Conservation (phyloP, 1,140 invertebrate species). For the Drosophila melanogaster region Release_6_plus_ISO1_MT NT_033777.3:28894001-28894500, state of each 20-base stretch:
- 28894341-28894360: conserved; percentile 77
- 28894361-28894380: conserved; percentile 80
- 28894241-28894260: conserved; percentile 61
- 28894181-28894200: conserved; percentile 72
- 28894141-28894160: conserved; percentile 75
- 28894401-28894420: conserved; percentile 84
- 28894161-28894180: conserved; percentile 56
- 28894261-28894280: conserved; percentile 61
- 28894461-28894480: conserved; percentile 80
- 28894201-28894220: conserved; percentile 17
- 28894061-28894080: conserved; percentile 79
- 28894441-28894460: conserved; percentile 82
- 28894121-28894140: conserved; percentile 69
- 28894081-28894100: conserved; percentile 60
- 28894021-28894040: conserved; percentile 17
- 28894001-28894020: conserved; percentile 27
- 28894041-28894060: conserved; percentile 42
- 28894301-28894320: conserved; percentile 14
- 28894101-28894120: conserved; percentile 68
- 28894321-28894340: conserved; percentile 70
- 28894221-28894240: conserved; percentile 60
- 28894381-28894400: conserved; percentile 81
- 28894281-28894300: conserved; percentile 46
- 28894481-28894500: conserved; percentile 53
- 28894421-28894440: conserved; percentile 77